A percentile compares a stretch with the other conserved stretches of the same genome.
Conservation (phyloP, 2,888 invertebrate species). For the Tolmerus cingulatus region DNA sequence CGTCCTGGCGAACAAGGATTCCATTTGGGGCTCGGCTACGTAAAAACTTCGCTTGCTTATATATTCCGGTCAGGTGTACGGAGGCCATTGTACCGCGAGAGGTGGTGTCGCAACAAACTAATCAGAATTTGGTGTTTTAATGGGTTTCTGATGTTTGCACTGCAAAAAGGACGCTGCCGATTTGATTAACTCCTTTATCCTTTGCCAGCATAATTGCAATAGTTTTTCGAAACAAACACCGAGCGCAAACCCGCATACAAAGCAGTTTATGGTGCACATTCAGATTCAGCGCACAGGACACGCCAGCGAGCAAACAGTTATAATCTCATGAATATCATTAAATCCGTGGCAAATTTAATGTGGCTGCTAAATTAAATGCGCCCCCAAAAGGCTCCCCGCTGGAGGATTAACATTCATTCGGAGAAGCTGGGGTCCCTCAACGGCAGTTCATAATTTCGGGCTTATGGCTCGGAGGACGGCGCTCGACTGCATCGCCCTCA, state of each 20-base stretch:
- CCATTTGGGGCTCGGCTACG: neutral
- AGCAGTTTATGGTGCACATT: neutral
- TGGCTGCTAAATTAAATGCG: neutral
- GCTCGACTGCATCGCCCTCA: neutral
- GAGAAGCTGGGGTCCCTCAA: neutral
- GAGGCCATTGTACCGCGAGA: neutral
- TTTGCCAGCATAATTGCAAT: neutral
- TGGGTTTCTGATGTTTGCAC: slow-evolving; percentile 1
- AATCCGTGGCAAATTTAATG: neutral
- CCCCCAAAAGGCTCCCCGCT: neutral
- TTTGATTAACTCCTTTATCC: neutral
- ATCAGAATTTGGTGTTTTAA: slow-evolving; percentile 18
- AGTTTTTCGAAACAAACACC: neutral
- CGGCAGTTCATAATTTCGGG: neutral
- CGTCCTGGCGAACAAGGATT: neutral
- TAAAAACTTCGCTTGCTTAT: neutral
- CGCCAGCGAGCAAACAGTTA: neutral
- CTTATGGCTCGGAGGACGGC: neutral
- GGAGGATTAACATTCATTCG: neutral
- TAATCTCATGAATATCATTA: neutral
- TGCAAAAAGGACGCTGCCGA: neutral
- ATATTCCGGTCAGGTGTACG: slow-evolving; percentile 7
- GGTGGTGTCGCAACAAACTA: neutral
- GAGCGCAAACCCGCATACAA: neutral
- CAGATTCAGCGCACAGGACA: neutral